Percentiles rank a stretch among this genome's conserved stretches.
Conservation (phyloP, 2,888 invertebrate species). For the Eristalis pertinax region DNA sequence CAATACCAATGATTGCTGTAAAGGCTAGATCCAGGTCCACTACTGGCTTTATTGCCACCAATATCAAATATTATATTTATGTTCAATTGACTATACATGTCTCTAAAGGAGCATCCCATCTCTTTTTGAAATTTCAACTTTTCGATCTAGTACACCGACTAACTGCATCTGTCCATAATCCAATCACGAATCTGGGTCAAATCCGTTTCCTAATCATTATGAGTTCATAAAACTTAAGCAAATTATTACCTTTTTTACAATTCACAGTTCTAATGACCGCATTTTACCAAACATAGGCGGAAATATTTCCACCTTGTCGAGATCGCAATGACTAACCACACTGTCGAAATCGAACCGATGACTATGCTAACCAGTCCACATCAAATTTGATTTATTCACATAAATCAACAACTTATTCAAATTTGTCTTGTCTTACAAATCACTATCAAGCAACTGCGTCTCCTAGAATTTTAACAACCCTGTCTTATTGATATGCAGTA, state of each 20-base stretch:
- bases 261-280: neutral
- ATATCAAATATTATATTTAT: too few relatives aligned
- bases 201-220: neutral
- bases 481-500: neutral
- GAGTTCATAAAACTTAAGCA: neutral
- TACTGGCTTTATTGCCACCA: too few relatives aligned
- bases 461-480: neutral
- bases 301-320: neutral
- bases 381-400: neutral
- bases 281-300: neutral
- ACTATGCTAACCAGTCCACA: neutral
- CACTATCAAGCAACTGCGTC: neutral
- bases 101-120: too few relatives aligned
- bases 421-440: neutral
- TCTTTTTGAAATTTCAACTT: too few relatives aligned
- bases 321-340: too few relatives aligned
- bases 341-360: neutral
- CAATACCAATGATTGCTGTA: too few relatives aligned
- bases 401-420: neutral
- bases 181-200: neutral
- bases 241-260: neutral
- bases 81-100: too few relatives aligned
- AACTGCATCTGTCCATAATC: too few relatives aligned
- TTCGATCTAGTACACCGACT: too few relatives aligned
- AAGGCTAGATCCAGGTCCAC: too few relatives aligned